Conservation (phyloP, 2,888 invertebrate species). For the Lamproptera curius region DNA sequence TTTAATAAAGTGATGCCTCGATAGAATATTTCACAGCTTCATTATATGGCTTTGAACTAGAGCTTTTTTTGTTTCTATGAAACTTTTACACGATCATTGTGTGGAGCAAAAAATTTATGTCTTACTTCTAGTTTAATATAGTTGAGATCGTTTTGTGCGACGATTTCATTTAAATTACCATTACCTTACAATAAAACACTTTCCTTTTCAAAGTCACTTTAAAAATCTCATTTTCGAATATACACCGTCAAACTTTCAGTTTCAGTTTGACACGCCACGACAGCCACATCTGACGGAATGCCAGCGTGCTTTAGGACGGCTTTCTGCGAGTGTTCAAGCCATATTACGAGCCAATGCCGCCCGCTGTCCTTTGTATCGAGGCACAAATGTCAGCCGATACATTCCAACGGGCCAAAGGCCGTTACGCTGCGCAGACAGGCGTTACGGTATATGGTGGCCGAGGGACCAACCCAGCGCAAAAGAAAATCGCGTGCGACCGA, state of each 20-base stretch:
- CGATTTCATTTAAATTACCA: too few species aligned
- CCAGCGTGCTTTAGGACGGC: conserved; percentile 57
- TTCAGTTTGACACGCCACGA: conserved; percentile 64
- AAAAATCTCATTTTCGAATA: too few species aligned
- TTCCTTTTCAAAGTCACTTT: too few species aligned
- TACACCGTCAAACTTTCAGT: conserved; percentile 35
- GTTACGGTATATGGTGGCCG: conserved; percentile 62
- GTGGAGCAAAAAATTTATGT: too few species aligned
- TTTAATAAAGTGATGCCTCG: too few species aligned
- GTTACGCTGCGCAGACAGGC: conserved; percentile 49
- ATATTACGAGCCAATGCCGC: conserved; percentile 55
- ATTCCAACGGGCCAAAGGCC: conserved; percentile 62
- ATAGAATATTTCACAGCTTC: too few species aligned
- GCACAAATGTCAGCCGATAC: conserved; percentile 63
- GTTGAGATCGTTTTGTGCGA: too few species aligned
- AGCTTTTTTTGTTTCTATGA: too few species aligned
- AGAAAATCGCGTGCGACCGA: conserved; percentile 34
- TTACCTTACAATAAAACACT: too few species aligned
- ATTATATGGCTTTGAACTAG: too few species aligned
- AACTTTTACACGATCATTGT: too few species aligned
- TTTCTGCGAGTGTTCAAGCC: conserved; percentile 61
- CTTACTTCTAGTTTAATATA: too few species aligned
- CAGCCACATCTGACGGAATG: conserved; percentile 53
- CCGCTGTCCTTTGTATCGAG: conserved; percentile 60
- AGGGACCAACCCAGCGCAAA: conserved; percentile 50